Evolutionary conservation across 2,888 invertebrate genomes (phyloP).

Genomic region (Leptura quadrifasciata): DNA sequence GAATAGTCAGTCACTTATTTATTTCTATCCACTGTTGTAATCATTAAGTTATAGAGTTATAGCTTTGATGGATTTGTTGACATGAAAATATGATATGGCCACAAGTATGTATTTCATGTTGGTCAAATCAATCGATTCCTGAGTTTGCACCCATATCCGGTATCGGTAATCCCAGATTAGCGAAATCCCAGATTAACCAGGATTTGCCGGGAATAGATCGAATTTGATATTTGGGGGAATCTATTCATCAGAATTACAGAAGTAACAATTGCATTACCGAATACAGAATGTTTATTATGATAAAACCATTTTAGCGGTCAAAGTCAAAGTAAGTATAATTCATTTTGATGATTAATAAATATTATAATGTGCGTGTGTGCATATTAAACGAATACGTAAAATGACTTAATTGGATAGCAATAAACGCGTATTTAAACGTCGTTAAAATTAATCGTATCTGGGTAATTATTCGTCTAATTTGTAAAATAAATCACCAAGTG

Average conservation of each 20-base stretch:
- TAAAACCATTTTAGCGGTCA: neutral
- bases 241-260: constrained; percentile 47
- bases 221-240: constrained; percentile 46
- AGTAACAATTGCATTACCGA: constrained; percentile 20
- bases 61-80: neutral
- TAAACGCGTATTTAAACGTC: constrained; percentile 24
- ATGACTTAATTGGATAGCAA: constrained; percentile 17
- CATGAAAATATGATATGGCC: neutral
- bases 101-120: constrained; percentile 16
- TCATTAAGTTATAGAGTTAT: too few species aligned
- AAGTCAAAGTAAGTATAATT: neutral
- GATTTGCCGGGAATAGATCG: constrained; percentile 58
- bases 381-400: constrained; percentile 43
- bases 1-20: neutral
- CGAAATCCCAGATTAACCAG: constrained; percentile 69
- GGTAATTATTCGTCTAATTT: constrained; percentile 20
- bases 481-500: neutral
- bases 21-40: neutral
- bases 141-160: constrained; percentile 56
- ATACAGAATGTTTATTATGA: neutral
- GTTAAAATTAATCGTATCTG: constrained; percentile 13
- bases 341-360: constrained; percentile 1
- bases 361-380: constrained; percentile 47
- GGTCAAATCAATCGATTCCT: constrained; percentile 55
- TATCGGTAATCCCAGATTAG: constrained; percentile 68